A percentile compares a stretch with the other conserved stretches of the same genome.
Conservation (phyloP, 2,797 vertebrate species). For the Thaleichthys pacificus region DNA sequence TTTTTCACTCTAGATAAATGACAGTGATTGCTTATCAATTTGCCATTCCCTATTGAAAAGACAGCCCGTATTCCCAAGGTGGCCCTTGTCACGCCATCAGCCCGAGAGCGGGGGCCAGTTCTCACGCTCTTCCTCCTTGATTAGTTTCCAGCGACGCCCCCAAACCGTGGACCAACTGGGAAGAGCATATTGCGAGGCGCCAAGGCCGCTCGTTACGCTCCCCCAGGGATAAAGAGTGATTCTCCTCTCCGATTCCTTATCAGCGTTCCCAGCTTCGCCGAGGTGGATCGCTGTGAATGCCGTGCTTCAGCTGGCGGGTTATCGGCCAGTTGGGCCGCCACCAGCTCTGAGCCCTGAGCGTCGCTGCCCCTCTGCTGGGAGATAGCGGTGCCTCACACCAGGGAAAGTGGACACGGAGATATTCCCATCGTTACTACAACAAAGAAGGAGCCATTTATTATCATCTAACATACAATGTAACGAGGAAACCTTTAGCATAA, state of each 20-base stretch:
- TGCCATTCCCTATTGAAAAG: not conserved
- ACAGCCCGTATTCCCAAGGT: conserved; percentile 48
- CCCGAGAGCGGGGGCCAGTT: conserved; percentile 46
- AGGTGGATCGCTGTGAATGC: conserved; percentile 46
- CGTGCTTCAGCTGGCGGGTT: conserved; percentile 31
- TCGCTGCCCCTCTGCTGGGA: conserved; percentile 20
- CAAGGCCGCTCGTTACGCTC: conserved; percentile 15
- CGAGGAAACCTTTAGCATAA: not conserved
- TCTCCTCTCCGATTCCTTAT: conserved; percentile 71
- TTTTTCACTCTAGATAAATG: conserved; percentile 3
- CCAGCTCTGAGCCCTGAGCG: conserved; percentile 9
- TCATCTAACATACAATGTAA: conserved; percentile 14
- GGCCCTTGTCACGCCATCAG: conserved; percentile 45
- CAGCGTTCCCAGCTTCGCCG: conserved; percentile 69
- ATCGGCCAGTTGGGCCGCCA: conserved; percentile 37
- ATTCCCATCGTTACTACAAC: conserved; percentile 55
- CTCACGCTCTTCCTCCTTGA: conserved; percentile 66
- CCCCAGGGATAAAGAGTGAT: conserved; percentile 43
- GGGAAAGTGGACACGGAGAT: conserved; percentile 49
- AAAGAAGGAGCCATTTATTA: conserved; percentile 30
- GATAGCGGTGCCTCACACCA: conserved; percentile 44
- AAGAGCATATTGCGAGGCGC: conserved; percentile 32
- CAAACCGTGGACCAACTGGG: conserved; percentile 24
- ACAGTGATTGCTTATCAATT: not conserved
- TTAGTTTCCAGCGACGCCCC: conserved; percentile 63